A percentile compares a stretch with the other conserved stretches of the same genome.
Conservation (phyloP, 1,140 invertebrate species). For the Epicauta chinensis region DNA sequence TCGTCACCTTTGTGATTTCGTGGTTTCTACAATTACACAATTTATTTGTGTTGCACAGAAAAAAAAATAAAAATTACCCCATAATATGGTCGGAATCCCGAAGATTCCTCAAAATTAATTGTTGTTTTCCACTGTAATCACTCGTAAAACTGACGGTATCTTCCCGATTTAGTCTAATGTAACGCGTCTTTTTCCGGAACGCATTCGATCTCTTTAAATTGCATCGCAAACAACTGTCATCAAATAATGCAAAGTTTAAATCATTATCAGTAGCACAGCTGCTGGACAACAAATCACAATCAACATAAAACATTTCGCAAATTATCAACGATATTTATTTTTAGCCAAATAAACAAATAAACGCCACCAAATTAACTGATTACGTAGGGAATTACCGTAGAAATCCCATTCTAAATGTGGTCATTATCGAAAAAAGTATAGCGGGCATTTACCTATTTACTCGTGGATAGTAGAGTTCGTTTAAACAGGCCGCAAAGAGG, state of each 20-base stretch:
- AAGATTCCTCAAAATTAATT: not conserved
- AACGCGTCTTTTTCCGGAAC: not conserved
- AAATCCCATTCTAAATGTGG: not conserved
- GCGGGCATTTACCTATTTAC: no score
- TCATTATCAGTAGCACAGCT: not conserved
- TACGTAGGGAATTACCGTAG: not conserved
- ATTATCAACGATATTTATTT: not conserved
- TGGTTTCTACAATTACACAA: not conserved
- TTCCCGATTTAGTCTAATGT: not conserved
- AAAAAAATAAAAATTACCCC: not conserved
- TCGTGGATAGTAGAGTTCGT: no score
- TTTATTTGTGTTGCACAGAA: not conserved
- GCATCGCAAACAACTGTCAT: not conserved
- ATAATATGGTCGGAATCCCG: not conserved
- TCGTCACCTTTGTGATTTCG: constrained; percentile 2
- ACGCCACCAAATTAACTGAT: not conserved
- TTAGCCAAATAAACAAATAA: not conserved
- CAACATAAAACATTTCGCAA: constrained; percentile 4
- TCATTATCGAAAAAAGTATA: not conserved
- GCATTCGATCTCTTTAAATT: constrained; percentile 11
- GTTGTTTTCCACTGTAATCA: not conserved
- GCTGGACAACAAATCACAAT: not conserved
- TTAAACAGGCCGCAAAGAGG: not conserved
- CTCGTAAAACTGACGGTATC: constrained; percentile 4
- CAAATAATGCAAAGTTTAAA: not conserved